These are phyloP conservation scores for Spialia ferax DNA, from an alignment of 2,888 invertebrate genomes.

Conservation along the genomic window DNA sequence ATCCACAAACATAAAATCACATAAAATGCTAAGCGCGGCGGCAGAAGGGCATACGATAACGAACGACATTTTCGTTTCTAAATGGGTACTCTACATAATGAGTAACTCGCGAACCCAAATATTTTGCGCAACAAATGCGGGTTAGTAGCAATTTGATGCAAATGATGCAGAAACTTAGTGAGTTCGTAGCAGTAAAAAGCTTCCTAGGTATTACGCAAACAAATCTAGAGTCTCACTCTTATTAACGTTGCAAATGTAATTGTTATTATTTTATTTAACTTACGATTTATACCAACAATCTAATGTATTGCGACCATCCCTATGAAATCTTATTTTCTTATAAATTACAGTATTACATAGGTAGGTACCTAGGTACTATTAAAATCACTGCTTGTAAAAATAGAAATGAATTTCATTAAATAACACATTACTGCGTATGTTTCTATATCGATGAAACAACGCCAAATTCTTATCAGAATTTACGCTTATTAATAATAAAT, in stretches of 20 bases:
- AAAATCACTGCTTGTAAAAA: too few species aligned
- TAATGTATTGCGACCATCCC: neutral
- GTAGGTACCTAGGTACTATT: too few species aligned
- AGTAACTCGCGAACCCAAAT: slow-evolving; percentile 22
- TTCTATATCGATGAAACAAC: too few species aligned
- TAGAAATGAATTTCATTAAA: too few species aligned
- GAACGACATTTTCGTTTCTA: slow-evolving; percentile 27
- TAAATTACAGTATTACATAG: too few species aligned
- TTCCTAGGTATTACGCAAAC: slow-evolving; percentile 1
- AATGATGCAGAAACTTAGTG: slow-evolving; percentile 26
- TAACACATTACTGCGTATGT: too few species aligned
- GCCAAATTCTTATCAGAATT: too few species aligned
- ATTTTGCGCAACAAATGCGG: slow-evolving; percentile 30
- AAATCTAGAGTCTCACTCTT: neutral
- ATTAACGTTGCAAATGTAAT: neutral
- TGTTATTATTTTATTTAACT: too few species aligned
- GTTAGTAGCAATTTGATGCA: slow-evolving; percentile 32
- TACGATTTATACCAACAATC: too few species aligned
- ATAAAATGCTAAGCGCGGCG: slow-evolving; percentile 15
- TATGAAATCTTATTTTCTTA: too few species aligned
- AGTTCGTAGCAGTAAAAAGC: slow-evolving; percentile 1
- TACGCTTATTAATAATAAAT: too few species aligned
- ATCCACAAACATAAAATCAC: neutral
- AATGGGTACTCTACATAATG: slow-evolving; percentile 33
- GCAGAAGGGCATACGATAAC: slow-evolving; percentile 17